Conservation (phyloP, 35 echinoderm and acorn worm genomes). For the Ptychodera flava region DNA sequence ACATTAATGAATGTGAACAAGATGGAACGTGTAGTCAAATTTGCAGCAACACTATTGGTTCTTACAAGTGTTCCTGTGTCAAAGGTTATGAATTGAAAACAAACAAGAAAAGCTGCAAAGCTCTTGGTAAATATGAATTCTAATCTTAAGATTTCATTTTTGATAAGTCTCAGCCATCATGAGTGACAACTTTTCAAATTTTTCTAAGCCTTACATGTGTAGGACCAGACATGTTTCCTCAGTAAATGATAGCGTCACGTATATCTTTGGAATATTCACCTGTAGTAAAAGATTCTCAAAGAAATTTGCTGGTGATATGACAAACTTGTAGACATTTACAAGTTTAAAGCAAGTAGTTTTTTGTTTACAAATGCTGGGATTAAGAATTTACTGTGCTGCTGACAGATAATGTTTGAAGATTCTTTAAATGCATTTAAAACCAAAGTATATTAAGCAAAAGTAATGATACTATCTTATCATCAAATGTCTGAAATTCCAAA, state of each 20-base stretch:
- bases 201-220: neutral
- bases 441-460: too few species aligned
- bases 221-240: neutral
- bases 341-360: too few species aligned
- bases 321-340: neutral
- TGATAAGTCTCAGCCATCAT: too few species aligned
- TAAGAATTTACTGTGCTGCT: too few species aligned
- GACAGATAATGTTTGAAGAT: too few species aligned
- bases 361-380: too few species aligned
- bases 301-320: neutral
- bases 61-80: constrained; percentile 65
- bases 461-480: too few species aligned
- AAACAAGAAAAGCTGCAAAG: constrained; percentile 82
- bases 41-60: constrained; percentile 60
- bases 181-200: neutral
- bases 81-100: constrained; percentile 74
- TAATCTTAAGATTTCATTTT: neutral
- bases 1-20: constrained; percentile 64
- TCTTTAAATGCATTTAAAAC: too few species aligned
- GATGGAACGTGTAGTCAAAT: constrained; percentile 65
- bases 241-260: neutral
- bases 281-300: neutral
- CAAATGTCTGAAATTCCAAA: too few species aligned
- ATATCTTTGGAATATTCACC: neutral
- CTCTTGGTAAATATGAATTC: constrained; percentile 43